A percentile compares a stretch with the other conserved stretches of the same genome.
Conservation (phyloP, 2,113 vertebrate species). For the Sphyrna mokarran region DNA sequence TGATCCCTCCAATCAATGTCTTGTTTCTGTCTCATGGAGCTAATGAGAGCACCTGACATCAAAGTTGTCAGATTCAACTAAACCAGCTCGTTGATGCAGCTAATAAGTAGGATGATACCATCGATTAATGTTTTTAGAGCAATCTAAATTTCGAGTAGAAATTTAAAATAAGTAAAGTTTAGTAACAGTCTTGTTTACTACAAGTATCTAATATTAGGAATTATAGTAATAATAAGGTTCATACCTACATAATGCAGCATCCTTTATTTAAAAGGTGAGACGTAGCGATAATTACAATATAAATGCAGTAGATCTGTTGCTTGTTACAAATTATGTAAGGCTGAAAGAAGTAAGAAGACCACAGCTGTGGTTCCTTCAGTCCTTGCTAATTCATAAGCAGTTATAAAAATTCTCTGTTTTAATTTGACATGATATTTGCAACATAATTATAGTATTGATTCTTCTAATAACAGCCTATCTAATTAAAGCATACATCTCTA, state of each 20-base stretch:
- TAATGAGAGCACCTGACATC: not conserved
- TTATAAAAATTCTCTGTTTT: not conserved
- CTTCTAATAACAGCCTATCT: not conserved
- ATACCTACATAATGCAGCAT: not conserved
- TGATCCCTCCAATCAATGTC: not conserved
- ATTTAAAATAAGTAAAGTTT: not conserved
- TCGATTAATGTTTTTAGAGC: not conserved
- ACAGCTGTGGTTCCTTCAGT: not conserved
- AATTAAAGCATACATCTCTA: not conserved
- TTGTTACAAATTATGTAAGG: not conserved
- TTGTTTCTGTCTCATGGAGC: not conserved
- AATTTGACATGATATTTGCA: not conserved
- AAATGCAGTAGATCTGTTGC: not conserved
- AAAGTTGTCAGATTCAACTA: not conserved
- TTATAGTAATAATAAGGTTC: not conserved
- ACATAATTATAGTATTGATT: not conserved
- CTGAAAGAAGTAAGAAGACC: not conserved
- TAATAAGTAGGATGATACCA: not conserved
- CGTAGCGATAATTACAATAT: not conserved
- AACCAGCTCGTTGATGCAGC: not conserved
- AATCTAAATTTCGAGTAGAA: not conserved
- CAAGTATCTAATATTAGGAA: not conserved
- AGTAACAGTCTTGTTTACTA: not conserved
- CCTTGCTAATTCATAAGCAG: not conserved
- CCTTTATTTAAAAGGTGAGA: not conserved